Base-by-base conservation (phyloP, 30 jellyfish, hydroid and myxozoan genomes). In the Cassiopea xamachana region DNA sequence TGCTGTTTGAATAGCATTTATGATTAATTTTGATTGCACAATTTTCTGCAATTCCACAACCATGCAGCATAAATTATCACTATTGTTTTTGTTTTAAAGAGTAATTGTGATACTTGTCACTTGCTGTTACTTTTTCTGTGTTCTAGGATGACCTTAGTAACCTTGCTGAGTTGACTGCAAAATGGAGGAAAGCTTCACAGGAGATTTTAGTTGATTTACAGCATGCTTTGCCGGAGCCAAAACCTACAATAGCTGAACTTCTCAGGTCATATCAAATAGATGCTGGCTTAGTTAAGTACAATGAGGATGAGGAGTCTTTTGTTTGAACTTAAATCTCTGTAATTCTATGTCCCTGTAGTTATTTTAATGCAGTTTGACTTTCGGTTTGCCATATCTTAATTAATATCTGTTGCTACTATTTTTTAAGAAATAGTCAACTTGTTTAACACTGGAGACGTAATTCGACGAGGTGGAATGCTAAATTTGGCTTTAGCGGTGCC, bases 161-260 rank as follows among this genome's bases (percentile, higher is more conserved):
- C 46, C 69, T 87, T 7, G 89, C 67, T 16, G 94, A 87, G 7
- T 80, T 87, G 82, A 87, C 81, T 7, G 51, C 17, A 43, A 87
- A 87, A 69, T 87, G 94, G 94, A 76, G 86, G 45, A 48, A 73
- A n/a, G 94, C 94, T 7, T 46, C 89, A n/a, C 94, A 87, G 72
- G 94, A 87, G 62, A 77, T 87, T 13, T 27, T 87, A 47, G 89
- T 77, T 49, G 94, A 87, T 67, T 58, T 87, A 10, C 94, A 87
- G 71, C 76, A 77, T 67, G 89, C 89, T 46, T 67, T 87, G 73
- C 94, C 94, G 9, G 94, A 87, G 17, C 88, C 94, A 77, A 87
- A 77, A n/a, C 94, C 94, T 17, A 16, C 94, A 2, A 75, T 87
- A 7, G 17, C 77, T 50, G 94, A 76, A n/a, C 60, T 87, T 60